Conservation (phyloP, 2,888 invertebrate genomes). For the Callyntrura sp. region DNA sequence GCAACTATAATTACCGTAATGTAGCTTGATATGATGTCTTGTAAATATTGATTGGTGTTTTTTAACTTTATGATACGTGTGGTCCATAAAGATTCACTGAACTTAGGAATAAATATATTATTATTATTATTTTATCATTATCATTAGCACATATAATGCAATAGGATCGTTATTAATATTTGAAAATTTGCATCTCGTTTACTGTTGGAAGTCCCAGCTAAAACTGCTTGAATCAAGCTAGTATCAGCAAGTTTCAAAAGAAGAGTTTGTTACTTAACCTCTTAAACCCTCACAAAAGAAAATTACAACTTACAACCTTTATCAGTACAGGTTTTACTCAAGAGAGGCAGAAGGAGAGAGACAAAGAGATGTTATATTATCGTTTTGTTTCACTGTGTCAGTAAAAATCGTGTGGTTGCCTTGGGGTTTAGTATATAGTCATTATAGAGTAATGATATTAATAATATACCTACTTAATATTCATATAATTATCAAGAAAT, state of each 20-base stretch:
- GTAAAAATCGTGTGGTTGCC: slow-evolving; percentile 27
- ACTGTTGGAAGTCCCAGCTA: neutral
- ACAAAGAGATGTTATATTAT: neutral
- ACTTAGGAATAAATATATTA: neutral
- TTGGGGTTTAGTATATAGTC: slow-evolving; percentile 31
- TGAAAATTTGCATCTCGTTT: slow-evolving; percentile 33
- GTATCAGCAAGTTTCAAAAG: neutral
- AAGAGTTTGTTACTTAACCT: neutral
- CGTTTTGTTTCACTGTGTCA: slow-evolving; percentile 25
- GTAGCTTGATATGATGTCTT: neutral
- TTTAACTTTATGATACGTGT: slow-evolving; percentile 8
- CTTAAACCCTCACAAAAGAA: neutral
- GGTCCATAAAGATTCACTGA: slow-evolving; percentile 7
- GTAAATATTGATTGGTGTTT: slow-evolving; percentile 37
- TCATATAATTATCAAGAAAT: slow-evolving; percentile 55
- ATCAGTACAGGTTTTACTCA: neutral
- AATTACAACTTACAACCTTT: neutral
- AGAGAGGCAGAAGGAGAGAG: neutral
- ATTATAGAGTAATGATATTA: slow-evolving; percentile 64
- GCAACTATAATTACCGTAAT: neutral
- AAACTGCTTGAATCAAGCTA: neutral
- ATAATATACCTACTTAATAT: slow-evolving; percentile 49
- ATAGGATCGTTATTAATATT: slow-evolving; percentile 1
- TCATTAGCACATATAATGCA: slow-evolving; percentile 12
- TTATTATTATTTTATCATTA: slow-evolving; percentile 10